phyloP scores from a whole-genome alignment of 2,113 vertebrate genomes.

The Limnothrissa miodon region DNA sequence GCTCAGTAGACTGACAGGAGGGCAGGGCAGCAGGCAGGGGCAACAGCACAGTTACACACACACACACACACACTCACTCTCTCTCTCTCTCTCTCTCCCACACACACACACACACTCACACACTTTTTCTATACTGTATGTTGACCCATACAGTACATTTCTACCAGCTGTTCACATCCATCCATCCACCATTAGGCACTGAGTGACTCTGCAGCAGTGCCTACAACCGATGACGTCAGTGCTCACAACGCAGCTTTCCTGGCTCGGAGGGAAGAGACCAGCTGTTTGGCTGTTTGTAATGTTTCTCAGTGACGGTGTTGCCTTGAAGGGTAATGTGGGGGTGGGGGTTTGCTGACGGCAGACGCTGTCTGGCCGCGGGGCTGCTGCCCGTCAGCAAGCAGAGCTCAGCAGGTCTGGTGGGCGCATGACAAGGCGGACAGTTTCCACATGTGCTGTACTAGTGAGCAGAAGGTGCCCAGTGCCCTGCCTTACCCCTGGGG shows the following conservation, averaged over 20 bases:
- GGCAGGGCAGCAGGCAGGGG: not conserved
- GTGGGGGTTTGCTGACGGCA: too few species aligned
- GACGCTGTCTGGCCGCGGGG: not conserved
- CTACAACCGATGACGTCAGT: not conserved
- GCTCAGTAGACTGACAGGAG: not conserved
- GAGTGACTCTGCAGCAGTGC: not conserved
- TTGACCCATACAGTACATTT: not conserved
- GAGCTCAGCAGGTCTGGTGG: not conserved
- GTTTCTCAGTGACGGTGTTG: not conserved
- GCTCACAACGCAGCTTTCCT: not conserved
- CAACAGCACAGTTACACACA: not conserved
- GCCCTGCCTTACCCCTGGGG: not conserved
- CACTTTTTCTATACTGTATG: not conserved
- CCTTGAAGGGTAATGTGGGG: not conserved
- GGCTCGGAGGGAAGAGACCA: not conserved
- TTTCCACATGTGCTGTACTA: not conserved
- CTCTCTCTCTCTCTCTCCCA: too few species aligned
- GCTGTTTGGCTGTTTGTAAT: not conserved
- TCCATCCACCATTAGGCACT: not conserved
- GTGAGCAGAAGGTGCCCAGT: not conserved
- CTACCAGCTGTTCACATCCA: not conserved
- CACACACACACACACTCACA: not conserved
- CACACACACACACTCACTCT: not conserved
- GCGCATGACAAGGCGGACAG: not conserved
- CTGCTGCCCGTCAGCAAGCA: not conserved